These are phyloP conservation scores for Haemorhous mexicanus DNA, from an alignment of 2,113 vertebrate species.

Conservation along the genomic window DNA sequence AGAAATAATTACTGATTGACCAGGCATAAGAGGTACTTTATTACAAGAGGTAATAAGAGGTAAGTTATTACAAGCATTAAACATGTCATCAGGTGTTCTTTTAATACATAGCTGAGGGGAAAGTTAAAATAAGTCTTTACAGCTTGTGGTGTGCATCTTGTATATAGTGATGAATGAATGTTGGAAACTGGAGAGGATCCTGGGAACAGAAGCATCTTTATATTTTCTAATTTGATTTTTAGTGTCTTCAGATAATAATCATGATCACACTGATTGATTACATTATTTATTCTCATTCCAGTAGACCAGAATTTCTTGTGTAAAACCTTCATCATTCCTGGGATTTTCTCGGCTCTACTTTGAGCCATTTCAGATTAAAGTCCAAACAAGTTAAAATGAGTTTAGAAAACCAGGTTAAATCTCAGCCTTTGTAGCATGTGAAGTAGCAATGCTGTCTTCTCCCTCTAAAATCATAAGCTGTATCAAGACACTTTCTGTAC, in stretches of 20 bases:
- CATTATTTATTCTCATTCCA: not conserved
- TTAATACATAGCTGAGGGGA: not conserved
- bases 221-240: not conserved
- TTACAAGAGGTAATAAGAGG: not conserved
- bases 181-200: not conserved
- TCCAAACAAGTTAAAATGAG: not conserved
- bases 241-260: not conserved
- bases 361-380: not conserved
- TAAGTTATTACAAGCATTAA: conserved; percentile 3
- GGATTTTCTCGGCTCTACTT: not conserved
- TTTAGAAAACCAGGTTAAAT: not conserved
- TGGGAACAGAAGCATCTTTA: not conserved
- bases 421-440: not conserved
- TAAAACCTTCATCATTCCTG: not conserved
- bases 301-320: not conserved
- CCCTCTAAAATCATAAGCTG: not conserved
- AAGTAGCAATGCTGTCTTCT: not conserved
- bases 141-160: not conserved
- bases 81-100: not conserved
- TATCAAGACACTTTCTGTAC: not conserved
- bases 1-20: not conserved
- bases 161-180: not conserved
- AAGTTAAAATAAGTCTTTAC: not conserved
- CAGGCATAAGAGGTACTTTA: not conserved
- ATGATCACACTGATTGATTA: not conserved